Evolutionary conservation across 2,888 invertebrate species (phyloP), one percentile per base, ranked within the genome.

Genomic region (Buathra laborator): DNA sequence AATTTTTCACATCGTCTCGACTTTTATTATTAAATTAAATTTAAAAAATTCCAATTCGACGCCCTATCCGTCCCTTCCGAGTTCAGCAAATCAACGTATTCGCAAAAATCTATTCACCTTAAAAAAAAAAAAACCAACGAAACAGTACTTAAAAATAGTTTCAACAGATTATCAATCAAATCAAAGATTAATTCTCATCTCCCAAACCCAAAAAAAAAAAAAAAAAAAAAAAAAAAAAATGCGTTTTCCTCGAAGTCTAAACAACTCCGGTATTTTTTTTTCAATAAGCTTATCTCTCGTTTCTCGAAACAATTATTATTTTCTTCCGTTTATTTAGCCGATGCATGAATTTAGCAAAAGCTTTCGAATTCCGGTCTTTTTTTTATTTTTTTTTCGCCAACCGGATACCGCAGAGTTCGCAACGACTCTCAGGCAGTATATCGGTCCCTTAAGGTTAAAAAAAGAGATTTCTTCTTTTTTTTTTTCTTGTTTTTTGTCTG

Each of bases 271-370:
- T 12, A 19, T 19, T 24, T 56, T 72, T 19, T 62, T n/a, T 29
- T 48, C 48, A 0, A 62, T 72, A 74, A 62, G 81, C 84, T 77
- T 74, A 16, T 71, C 59, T 71, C 66, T 56, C 48, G 56, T 76
- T 70, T 62, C 5, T 14, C 44, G 59, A 48, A 7, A 43, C 10
- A 16, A 37, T 46, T 70, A 1, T 10, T 64, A 53, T 48, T 62
- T 79, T 78, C 59, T 81, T 83, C 88, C 87, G 86, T 90, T 89
- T 68, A 84, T 89, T 90, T 90, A 83, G 91, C 90, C 90, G 89
- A 84, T 89, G 92, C 92, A 92, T 92, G 92, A 84, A 84, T 88
- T 90, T 90, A 91, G 90, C 88, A 79, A 85, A 88, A 83, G 76
- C n/a, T 88, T 37, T 92, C 59, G 59, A 24, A 10, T 59, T 59